These are phyloP conservation scores for Dendroctonus valens DNA, from an alignment of 1,140 invertebrate genomes.

Conservation along the genomic window DNA sequence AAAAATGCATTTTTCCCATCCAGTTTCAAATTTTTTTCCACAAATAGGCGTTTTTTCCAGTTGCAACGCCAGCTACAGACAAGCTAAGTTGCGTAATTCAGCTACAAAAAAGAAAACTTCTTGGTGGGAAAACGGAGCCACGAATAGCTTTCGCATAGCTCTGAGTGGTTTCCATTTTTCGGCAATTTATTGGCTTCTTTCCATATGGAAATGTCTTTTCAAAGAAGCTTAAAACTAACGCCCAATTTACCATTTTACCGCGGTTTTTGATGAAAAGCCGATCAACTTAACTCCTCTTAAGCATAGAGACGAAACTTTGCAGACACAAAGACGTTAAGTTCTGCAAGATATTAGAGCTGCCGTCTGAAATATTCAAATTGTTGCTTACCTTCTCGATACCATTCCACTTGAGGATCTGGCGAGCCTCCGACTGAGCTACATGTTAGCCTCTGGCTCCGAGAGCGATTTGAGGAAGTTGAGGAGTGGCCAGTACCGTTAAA, in stretches of 20 bases:
- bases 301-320: neutral
- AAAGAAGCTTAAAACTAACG: too few species aligned
- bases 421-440: constrained; percentile 86
- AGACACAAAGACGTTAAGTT: too few species aligned
- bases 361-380: too few species aligned
- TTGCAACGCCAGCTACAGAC: neutral
- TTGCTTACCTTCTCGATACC: constrained; percentile 63
- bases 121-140: neutral
- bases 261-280: neutral
- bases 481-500: constrained; percentile 81
- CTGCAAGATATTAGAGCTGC: too few species aligned
- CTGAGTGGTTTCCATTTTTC: too few species aligned
- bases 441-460: constrained; percentile 67
- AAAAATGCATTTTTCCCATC: too few species aligned
- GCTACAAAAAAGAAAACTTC: neutral
- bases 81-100: constrained; percentile 7
- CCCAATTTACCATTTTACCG: too few species aligned
- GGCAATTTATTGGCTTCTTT: too few species aligned
- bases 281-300: neutral
- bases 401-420: constrained; percentile 81
- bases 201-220: too few species aligned
- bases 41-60: neutral
- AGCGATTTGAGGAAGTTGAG: constrained; percentile 72
- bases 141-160: neutral
- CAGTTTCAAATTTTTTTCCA: too few species aligned